These are phyloP conservation scores for Pseudopleuronectes americanus DNA, from an alignment of 2,797 vertebrate genomes.

Conservation along the genomic window DNA sequence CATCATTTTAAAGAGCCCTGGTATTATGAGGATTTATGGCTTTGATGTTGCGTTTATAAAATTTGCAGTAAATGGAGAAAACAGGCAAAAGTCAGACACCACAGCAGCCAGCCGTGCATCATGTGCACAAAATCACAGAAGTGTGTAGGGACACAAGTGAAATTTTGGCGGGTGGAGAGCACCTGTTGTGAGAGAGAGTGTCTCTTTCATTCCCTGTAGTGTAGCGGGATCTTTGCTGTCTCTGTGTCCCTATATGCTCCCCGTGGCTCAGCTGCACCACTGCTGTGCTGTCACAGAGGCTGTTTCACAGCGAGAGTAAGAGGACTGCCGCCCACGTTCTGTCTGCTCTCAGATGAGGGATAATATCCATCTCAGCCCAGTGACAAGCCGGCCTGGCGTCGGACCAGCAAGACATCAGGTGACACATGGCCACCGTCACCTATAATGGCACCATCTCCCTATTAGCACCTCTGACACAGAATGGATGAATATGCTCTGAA, in stretches of 20 bases:
- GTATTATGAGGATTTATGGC: background rate
- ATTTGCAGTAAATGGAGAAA: slow-evolving; percentile 1
- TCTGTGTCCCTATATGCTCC: slow-evolving; percentile 60
- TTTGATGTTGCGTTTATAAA: background rate
- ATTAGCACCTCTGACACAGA: slow-evolving; percentile 61
- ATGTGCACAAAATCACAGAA: slow-evolving; percentile 42
- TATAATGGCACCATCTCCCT: slow-evolving; percentile 66
- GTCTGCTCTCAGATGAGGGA: slow-evolving; percentile 66
- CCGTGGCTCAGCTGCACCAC: slow-evolving; percentile 70
- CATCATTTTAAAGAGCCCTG: background rate
- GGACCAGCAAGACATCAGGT: slow-evolving; percentile 57
- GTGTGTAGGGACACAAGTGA: slow-evolving; percentile 42
- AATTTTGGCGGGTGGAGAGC: slow-evolving; percentile 58
- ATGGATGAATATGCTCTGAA: slow-evolving; percentile 35
- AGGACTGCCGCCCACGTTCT: slow-evolving; percentile 67
- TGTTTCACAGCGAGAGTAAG: slow-evolving; percentile 56
- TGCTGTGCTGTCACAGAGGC: slow-evolving; percentile 64
- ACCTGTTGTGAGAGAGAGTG: slow-evolving; percentile 60
- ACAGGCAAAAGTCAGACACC: background rate
- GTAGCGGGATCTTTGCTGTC: slow-evolving; percentile 39
- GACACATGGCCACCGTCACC: slow-evolving; percentile 67
- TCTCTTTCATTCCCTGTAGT: slow-evolving; percentile 59
- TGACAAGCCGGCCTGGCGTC: slow-evolving; percentile 48
- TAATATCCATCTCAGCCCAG: slow-evolving; percentile 51
- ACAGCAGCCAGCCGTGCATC: slow-evolving; percentile 16